Evolutionary conservation across 2,888 invertebrate genomes (phyloP).

Genomic region (Macaria liturata): DNA sequence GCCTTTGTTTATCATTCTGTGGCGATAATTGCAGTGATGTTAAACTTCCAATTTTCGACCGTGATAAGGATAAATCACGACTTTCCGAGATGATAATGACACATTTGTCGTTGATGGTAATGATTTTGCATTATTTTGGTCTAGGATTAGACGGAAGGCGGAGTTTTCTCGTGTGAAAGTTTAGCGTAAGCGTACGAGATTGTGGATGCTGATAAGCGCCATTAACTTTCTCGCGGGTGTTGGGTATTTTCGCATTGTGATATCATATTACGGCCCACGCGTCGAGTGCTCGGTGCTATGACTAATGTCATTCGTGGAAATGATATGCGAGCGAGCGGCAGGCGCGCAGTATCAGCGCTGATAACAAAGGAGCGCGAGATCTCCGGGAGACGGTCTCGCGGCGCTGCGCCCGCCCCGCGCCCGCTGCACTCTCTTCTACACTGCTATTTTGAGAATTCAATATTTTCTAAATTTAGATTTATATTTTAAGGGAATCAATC

Average conservation of each 20-base stretch:
- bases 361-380: constrained; percentile 77
- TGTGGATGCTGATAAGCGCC: constrained; percentile 84
- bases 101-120: constrained; percentile 92
- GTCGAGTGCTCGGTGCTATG: constrained; percentile 77
- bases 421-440: constrained; percentile 52
- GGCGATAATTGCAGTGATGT: constrained; percentile 88
- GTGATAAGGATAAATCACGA: constrained; percentile 87
- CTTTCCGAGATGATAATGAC: constrained; percentile 89
- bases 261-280: constrained; percentile 84
- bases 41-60: constrained; percentile 90
- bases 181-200: constrained; percentile 80
- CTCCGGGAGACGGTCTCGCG: constrained; percentile 38
- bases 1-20: constrained; percentile 94
- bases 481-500: constrained; percentile 68
- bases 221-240: constrained; percentile 85
- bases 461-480: constrained; percentile 79
- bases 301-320: constrained; percentile 82
- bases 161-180: constrained; percentile 82
- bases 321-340: constrained; percentile 75
- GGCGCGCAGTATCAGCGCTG: constrained; percentile 70
- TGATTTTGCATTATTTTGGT: constrained; percentile 55
- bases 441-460: constrained; percentile 78
- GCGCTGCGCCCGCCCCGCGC: constrained; percentile 41
- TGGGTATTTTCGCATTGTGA: constrained; percentile 84
- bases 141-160: constrained; percentile 50